Base-by-base conservation (phyloP, 2,113 vertebrate genomes). In the Cinclus cinclus region DNA sequence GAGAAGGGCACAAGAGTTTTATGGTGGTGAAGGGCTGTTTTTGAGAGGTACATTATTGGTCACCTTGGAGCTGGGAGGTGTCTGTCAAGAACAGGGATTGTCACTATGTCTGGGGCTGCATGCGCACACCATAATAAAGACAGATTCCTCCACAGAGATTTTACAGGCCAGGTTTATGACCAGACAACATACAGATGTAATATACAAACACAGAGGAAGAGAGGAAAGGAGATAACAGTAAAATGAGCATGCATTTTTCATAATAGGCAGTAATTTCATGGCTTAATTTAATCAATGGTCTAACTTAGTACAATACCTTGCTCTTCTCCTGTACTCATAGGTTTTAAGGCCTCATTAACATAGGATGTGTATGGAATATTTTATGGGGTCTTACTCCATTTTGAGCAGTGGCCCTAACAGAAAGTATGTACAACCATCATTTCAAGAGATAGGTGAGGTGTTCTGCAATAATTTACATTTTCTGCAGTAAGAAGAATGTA, bases 81-180 rank as follows among this genome's bases (percentile, higher is more conserved):
- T 19, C 33, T 67, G 10, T 60, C 33, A 27, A 87, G 35, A 93
- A 2, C 64, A 83, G 62, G 64, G 39, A 18, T 39, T 2, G 0
- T 28, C 0, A 0, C 81, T 21, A 12, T 0, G 0, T 58, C 59
- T 30, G 50, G 49, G 39, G 23, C 23, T 49, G 31, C 0, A 1
- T 1, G 0, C 24, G 15, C 30, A 8, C 0, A 0, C 64, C 0
- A 0, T 25, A 37, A 90, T 60, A 73, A 77, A 50, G 46, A 80
- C 0, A 0, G 33, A 63, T 78, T 58, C 60, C 30, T 89, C 77
- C 56, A 68, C 13, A 0, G 24, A 93, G 56, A 41, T 49, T 70
- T 94, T 91, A 62, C 65, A 71, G 79, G 56, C 52, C 76, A 71
- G 28, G 52, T 90, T 94, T 87, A 84, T 84, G 52, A 56, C 27